Conservation (phyloP, 2,113 vertebrate species). For the Apaloderma vittatum region DNA sequence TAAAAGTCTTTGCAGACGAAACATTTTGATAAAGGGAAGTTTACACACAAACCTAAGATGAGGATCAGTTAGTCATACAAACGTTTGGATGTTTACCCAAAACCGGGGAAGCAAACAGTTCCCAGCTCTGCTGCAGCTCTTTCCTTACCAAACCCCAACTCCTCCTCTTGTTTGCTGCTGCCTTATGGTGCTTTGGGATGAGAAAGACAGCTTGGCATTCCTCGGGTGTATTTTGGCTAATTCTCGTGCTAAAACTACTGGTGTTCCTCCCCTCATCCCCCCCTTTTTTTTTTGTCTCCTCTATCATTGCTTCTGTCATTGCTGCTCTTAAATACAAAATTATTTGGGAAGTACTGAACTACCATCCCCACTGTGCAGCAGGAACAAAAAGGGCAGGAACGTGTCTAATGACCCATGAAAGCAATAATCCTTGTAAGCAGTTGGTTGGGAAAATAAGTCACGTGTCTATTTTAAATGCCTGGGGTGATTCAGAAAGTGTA, state of each 20-base stretch:
- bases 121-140: not conserved
- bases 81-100: slow-evolving; percentile 22
- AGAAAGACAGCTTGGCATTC: not conserved
- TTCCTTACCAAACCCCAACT: not conserved
- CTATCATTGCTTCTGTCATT: not conserved
- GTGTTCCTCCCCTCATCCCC: not conserved
- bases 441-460: slow-evolving; percentile 35
- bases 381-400: not conserved
- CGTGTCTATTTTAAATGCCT: not conserved
- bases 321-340: not conserved
- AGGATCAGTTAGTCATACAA: slow-evolving; percentile 23
- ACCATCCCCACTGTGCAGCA: not conserved
- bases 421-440: slow-evolving; percentile 32
- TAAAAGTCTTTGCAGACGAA: not conserved
- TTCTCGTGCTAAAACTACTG: not conserved
- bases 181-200: not conserved
- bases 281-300: not conserved
- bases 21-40: not conserved
- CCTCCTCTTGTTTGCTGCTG: not conserved
- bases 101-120: not conserved
- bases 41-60: not conserved
- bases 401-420: slow-evolving; percentile 21
- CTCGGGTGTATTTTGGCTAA: not conserved
- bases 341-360: not conserved
- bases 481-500: not conserved